Conservation (phyloP, 2,113 vertebrate species). For the Blennius ocellaris region DNA sequence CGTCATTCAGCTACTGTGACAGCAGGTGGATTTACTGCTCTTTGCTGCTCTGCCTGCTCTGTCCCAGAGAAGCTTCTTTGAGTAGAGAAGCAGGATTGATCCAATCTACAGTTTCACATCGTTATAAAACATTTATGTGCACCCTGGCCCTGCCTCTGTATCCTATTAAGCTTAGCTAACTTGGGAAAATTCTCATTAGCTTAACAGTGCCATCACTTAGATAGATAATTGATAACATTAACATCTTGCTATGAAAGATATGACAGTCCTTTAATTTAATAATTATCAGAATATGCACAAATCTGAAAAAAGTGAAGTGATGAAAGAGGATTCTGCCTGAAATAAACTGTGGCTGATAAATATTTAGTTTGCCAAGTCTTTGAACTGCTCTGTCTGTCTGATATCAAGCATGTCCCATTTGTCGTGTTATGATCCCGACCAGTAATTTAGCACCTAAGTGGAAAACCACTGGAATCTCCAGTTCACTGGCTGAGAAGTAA, state of each 20-base stretch:
- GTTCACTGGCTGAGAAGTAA: conserved; percentile 37
- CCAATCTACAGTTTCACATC: conserved; percentile 42
- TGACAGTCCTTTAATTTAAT: conserved; percentile 49
- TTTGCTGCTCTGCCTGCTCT: conserved; percentile 4
- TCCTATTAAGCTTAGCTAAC: conserved; percentile 42
- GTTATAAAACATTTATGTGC: conserved; percentile 52
- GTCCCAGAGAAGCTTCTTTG: conserved; percentile 15
- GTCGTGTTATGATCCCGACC: conserved; percentile 32
- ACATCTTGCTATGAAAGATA: conserved; percentile 37
- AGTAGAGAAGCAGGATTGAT: conserved; percentile 38
- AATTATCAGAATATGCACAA: conserved; percentile 53
- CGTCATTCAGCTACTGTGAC: conserved; percentile 44
- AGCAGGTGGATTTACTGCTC: conserved; percentile 42
- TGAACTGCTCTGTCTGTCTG: conserved; percentile 49
- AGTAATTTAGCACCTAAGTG: conserved; percentile 34
- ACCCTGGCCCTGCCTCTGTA: not conserved
- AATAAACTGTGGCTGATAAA: conserved; percentile 58
- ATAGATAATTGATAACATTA: conserved; percentile 52
- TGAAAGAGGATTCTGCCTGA: conserved; percentile 44
- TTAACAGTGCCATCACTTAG: conserved; percentile 33
- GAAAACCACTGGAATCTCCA: conserved; percentile 24
- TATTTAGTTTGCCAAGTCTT: conserved; percentile 45
- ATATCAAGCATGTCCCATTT: conserved; percentile 58
- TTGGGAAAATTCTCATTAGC: conserved; percentile 41
- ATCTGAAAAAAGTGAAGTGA: conserved; percentile 48